Percentiles rank a stretch among this genome's conserved stretches.
phyloP scores from a whole-genome alignment of 2,888 invertebrate genomes.

The Diplazon laetatorius region DNA sequence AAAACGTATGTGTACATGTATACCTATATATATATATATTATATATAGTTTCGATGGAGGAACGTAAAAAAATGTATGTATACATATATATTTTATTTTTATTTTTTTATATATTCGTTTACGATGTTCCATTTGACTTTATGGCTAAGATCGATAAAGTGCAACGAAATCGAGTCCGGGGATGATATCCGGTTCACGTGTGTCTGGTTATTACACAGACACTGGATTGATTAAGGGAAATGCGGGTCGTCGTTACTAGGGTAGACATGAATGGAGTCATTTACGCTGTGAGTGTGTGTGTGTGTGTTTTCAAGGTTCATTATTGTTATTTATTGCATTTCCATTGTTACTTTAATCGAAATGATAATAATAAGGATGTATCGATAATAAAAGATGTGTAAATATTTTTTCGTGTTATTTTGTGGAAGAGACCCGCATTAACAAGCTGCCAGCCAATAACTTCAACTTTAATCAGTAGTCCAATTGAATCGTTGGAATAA shows the following conservation, averaged over 20 bases:
- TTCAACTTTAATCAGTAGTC: not conserved
- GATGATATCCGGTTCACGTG: not conserved
- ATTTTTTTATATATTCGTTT: no score
- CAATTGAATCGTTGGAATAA: not conserved
- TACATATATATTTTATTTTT: no score
- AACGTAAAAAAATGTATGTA: not conserved
- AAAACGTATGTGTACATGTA: conserved; percentile 4
- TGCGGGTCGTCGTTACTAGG: conserved; percentile 19
- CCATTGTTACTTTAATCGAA: conserved; percentile 13
- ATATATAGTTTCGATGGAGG: not conserved
- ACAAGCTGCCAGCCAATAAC: not conserved
- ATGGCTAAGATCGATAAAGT: conserved; percentile 9
- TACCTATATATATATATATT: not conserved
- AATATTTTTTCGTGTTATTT: not conserved
- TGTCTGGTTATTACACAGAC: not conserved
- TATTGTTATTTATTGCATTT: conserved; percentile 14
- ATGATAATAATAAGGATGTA: conserved; percentile 7
- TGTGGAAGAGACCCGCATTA: conserved; percentile 5
- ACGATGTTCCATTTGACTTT: conserved; percentile 2
- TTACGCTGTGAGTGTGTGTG: no score
- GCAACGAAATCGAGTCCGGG: conserved; percentile 1
- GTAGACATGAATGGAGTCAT: conserved; percentile 3
- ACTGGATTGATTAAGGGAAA: not conserved
- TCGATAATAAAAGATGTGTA: conserved; percentile 8
- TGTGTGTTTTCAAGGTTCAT: conserved; percentile 13